Percentiles rank a stretch among this genome's conserved stretches.
Conservation (phyloP, 2,888 invertebrate species). For the Leucania comma region DNA sequence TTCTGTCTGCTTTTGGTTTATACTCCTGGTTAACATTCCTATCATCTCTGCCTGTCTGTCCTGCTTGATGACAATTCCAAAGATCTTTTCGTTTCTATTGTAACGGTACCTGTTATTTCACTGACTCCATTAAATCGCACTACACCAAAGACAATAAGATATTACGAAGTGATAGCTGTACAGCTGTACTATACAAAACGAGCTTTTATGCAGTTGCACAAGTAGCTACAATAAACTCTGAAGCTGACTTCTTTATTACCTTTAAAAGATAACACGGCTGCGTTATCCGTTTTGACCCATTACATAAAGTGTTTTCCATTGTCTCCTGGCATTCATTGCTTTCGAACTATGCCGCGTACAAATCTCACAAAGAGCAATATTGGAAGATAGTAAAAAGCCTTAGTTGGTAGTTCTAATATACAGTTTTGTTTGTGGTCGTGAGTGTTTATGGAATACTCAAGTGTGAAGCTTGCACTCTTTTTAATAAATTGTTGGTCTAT, state of each 20-base stretch:
- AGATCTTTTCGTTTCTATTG: conserved; percentile 10
- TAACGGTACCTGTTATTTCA: conserved; percentile 22
- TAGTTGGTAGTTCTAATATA: conserved; percentile 31
- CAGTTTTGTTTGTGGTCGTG: conserved; percentile 21
- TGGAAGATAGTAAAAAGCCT: conserved; percentile 50
- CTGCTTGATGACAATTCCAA: conserved; percentile 5
- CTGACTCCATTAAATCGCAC: conserved; percentile 18
- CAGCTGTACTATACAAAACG: conserved; percentile 52
- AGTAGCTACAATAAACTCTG: conserved; percentile 80
- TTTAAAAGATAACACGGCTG: conserved; percentile 81
- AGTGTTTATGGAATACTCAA: background rate
- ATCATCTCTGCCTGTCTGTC: background rate
- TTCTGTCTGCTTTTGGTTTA: background rate
- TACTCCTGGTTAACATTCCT: conserved; percentile 2
- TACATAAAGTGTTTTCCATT: conserved; percentile 84
- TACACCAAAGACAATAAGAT: conserved; percentile 53
- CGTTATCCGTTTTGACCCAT: conserved; percentile 84
- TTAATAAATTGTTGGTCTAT: background rate
- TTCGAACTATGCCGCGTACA: conserved; percentile 58
- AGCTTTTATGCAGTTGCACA: conserved; percentile 75
- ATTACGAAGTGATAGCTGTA: conserved; percentile 48
- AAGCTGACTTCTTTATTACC: conserved; percentile 85
- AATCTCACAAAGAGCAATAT: conserved; percentile 58
- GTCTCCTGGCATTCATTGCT: conserved; percentile 73
- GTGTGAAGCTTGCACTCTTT: background rate